These are phyloP conservation scores for Torymus tubicola DNA, from an alignment of 2,888 invertebrate species.

Conservation along the genomic window DNA sequence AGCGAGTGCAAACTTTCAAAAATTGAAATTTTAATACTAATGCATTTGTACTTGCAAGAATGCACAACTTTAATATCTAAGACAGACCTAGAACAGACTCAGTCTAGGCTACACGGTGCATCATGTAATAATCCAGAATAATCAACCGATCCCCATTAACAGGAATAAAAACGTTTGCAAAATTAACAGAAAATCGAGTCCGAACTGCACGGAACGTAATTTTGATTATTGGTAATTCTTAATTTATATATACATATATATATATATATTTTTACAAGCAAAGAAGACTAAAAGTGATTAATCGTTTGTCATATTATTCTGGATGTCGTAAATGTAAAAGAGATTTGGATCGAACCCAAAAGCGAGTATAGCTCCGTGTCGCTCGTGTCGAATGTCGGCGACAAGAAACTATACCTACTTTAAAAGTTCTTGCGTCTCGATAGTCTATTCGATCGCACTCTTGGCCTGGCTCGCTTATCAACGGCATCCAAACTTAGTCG, in stretches of 20 bases:
- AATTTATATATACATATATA: neutral
- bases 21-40: conserved; percentile 15
- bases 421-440: conserved; percentile 35
- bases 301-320: conserved; percentile 51
- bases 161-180: conserved; percentile 15
- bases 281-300: neutral
- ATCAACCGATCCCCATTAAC: conserved; percentile 60
- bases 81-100: conserved; percentile 76
- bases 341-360: conserved; percentile 30
- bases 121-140: conserved; percentile 73
- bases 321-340: conserved; percentile 50
- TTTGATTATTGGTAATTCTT: neutral
- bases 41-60: conserved; percentile 26
- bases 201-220: conserved; percentile 22
- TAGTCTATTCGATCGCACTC: conserved; percentile 50
- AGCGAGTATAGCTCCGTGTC: conserved; percentile 43
- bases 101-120: conserved; percentile 74
- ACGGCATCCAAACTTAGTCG: conserved; percentile 46
- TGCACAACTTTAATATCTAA: conserved; percentile 64
- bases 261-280: neutral
- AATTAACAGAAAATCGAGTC: conserved; percentile 38
- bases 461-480: conserved; percentile 48
- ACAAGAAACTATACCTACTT: conserved; percentile 52
- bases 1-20: conserved; percentile 36
- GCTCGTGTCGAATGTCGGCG: neutral